These are phyloP conservation scores for Sarcophaga carnaria DNA, from an alignment of 2,888 invertebrate species.

Conservation along the genomic window DNA sequence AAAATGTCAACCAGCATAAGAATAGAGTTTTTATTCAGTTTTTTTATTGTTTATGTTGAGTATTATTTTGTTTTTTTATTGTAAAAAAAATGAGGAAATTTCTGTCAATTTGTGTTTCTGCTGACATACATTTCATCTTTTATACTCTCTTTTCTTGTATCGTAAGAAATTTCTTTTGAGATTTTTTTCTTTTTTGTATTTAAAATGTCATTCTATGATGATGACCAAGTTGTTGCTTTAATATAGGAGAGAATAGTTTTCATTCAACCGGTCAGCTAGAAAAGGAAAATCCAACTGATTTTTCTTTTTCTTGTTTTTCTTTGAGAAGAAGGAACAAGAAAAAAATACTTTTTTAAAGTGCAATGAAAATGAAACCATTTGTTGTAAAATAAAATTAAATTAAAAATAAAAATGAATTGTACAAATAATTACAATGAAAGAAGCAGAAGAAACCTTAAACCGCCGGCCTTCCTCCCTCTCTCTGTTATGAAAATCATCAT, in stretches of 20 bases:
- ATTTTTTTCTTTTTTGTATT: background rate
- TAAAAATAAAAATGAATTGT: background rate
- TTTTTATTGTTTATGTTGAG: too few species aligned
- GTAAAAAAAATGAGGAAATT: background rate
- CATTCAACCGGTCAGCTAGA: background rate
- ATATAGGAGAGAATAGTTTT: background rate
- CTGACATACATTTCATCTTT: background rate
- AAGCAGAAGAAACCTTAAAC: background rate
- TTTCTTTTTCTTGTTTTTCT: background rate
- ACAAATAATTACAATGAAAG: background rate
- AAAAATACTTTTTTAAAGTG: background rate
- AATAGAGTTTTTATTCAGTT: too few species aligned
- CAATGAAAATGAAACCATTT: slow-evolving; percentile 1
- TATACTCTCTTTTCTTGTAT: background rate
- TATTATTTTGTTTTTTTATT: background rate
- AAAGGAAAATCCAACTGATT: background rate
- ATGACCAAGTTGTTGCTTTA: background rate
- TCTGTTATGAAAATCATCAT: too few species aligned
- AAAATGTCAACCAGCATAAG: background rate
- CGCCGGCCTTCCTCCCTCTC: background rate
- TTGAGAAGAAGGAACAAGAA: background rate
- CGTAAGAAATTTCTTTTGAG: background rate
- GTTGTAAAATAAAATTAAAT: background rate
- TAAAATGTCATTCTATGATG: background rate
- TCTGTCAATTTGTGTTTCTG: background rate